These are phyloP conservation scores for Lordiphosa mommai DNA, from an alignment of 1,140 invertebrate species.

Conservation along the genomic window DNA sequence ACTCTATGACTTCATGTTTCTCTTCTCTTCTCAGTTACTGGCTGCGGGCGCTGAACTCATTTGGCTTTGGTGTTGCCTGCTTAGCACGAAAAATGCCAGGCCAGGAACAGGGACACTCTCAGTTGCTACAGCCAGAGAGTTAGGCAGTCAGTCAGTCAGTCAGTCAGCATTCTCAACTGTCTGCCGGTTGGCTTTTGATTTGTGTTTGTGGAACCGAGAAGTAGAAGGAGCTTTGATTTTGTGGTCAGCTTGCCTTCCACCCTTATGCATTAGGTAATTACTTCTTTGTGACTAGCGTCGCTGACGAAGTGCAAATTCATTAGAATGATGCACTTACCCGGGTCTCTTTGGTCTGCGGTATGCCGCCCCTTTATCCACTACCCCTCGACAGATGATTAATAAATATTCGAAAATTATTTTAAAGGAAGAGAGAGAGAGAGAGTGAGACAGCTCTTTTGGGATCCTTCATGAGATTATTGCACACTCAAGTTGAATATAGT, in stretches of 20 bases:
- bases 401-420: too few species aligned
- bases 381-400: neutral
- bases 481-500: conserved; percentile 54
- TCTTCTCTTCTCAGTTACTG: conserved; percentile 9
- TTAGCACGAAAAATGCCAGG: conserved; percentile 50
- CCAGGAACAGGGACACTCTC: conserved; percentile 13
- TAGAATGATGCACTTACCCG: conserved; percentile 48
- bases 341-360: neutral
- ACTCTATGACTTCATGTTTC: neutral
- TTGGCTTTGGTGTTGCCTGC: conserved; percentile 61
- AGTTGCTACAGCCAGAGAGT: conserved; percentile 14
- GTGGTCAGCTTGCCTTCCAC: conserved; percentile 16
- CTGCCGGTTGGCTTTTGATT: conserved; percentile 17
- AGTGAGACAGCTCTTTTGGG: too few species aligned
- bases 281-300: conserved; percentile 54
- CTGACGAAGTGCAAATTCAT: conserved; percentile 66
- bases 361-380: neutral
- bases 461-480: conserved; percentile 4
- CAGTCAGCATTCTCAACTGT: conserved; percentile 34
- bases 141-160: conserved; percentile 23
- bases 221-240: conserved; percentile 62
- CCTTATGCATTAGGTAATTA: conserved; percentile 68
- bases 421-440: too few species aligned
- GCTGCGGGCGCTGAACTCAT: conserved; percentile 60
- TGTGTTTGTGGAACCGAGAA: neutral